A percentile compares a stretch with the other conserved stretches of the same genome.
phyloP scores from a whole-genome alignment of 1,140 invertebrate genomes.

The Chironomus tepperi region DNA sequence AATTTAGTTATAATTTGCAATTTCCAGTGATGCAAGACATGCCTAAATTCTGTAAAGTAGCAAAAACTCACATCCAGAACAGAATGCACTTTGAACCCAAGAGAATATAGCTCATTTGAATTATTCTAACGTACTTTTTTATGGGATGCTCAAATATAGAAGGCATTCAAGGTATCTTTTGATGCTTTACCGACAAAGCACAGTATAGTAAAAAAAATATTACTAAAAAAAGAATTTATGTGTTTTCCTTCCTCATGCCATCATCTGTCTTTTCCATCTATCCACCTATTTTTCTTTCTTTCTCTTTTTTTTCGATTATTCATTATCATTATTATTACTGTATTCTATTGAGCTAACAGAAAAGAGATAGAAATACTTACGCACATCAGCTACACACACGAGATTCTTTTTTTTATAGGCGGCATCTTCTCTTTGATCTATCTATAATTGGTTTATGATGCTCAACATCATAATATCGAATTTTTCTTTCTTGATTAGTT shows the following conservation, averaged over 20 bases:
- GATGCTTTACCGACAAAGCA: not conserved
- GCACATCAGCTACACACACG: not conserved
- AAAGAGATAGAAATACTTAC: not conserved
- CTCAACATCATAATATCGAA: too few relatives aligned
- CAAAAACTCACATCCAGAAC: too few relatives aligned
- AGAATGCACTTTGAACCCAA: not conserved
- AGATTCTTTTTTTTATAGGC: not conserved
- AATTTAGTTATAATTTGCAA: too few relatives aligned
- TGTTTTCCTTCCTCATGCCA: constrained; percentile 11
- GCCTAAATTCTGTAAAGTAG: too few relatives aligned
- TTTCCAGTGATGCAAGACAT: too few relatives aligned
- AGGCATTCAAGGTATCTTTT: not conserved
- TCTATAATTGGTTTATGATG: not conserved
- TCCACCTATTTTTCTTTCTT: not conserved
- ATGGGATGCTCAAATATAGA: not conserved
- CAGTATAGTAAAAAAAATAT: not conserved
- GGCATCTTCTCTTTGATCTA: not conserved
- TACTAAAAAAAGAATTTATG: constrained; percentile 10
- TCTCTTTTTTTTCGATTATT: not conserved
- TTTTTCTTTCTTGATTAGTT: too few relatives aligned
- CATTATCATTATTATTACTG: not conserved
- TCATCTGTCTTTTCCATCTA: not conserved
- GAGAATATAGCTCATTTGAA: not conserved
- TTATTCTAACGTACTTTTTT: not conserved
- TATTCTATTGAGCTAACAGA: not conserved